A percentile compares a stretch with the other conserved stretches of the same genome.
phyloP scores from a whole-genome alignment of 2,797 vertebrate genomes.

The Sandelia bainsii region DNA sequence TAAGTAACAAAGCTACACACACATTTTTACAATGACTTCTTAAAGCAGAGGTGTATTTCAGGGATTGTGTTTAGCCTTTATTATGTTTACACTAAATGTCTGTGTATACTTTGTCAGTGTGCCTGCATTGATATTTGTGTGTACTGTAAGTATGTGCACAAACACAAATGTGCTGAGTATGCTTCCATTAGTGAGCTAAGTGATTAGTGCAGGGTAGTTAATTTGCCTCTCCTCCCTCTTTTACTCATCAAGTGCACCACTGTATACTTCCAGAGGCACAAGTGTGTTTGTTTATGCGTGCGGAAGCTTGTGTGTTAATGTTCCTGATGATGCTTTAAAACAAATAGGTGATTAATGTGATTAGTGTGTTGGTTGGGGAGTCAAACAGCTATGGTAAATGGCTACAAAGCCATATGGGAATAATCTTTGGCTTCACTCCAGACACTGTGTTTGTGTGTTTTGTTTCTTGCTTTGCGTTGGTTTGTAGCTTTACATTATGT shows the following conservation, averaged over 20 bases:
- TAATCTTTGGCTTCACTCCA: conserved; percentile 83
- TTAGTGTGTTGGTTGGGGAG: conserved; percentile 88
- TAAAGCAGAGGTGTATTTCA: background rate
- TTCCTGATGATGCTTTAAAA: conserved; percentile 92
- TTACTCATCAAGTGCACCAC: conserved; percentile 68
- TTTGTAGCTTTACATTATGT: conserved; percentile 17
- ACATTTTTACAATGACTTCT: conserved; percentile 1
- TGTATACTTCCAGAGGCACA: conserved; percentile 65
- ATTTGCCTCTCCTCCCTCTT: conserved; percentile 76
- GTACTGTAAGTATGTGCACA: conserved; percentile 29
- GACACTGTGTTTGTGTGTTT: conserved; percentile 65
- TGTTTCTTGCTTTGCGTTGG: conserved; percentile 41
- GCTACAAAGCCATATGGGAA: conserved; percentile 85
- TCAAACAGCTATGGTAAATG: conserved; percentile 83
- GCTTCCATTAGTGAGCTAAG: conserved; percentile 74
- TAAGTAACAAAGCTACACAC: background rate
- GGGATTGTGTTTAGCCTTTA: background rate
- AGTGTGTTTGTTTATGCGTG: conserved; percentile 45
- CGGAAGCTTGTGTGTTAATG: conserved; percentile 67
- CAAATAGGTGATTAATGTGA: conserved; percentile 95
- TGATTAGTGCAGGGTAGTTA: conserved; percentile 79
- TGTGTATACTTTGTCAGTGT: background rate
- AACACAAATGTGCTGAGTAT: conserved; percentile 35
- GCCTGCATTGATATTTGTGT: conserved; percentile 24
- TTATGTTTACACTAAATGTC: background rate